Percentiles rank a stretch among this genome's conserved stretches.
phyloP scores from a whole-genome alignment of 2,113 vertebrate genomes.

The Leucoraja erinaceus region DNA sequence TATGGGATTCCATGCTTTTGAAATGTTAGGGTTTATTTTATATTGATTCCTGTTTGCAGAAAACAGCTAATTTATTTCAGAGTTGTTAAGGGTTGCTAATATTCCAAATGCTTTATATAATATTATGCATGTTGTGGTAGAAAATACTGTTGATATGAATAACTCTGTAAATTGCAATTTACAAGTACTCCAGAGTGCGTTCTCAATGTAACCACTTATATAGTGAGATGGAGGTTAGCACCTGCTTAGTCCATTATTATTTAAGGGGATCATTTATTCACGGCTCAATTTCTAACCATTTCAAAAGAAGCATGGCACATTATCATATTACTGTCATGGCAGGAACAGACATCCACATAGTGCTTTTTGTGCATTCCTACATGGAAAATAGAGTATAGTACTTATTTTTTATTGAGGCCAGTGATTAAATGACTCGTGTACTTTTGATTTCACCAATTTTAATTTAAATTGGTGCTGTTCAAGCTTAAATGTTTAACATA shows the following conservation, averaged over 20 bases:
- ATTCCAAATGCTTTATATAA: neutral
- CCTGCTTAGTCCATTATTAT: neutral
- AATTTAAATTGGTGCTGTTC: neutral
- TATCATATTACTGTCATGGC: neutral
- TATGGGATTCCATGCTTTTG: neutral
- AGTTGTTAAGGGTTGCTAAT: neutral
- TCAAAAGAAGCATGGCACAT: neutral
- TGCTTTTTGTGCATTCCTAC: neutral
- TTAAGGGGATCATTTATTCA: neutral
- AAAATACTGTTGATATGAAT: neutral
- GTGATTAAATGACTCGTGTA: neutral
- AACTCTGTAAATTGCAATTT: neutral
- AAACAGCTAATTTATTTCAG: neutral
- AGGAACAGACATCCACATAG: neutral
- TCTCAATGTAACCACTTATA: neutral
- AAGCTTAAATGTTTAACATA: neutral
- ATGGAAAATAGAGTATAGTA: neutral
- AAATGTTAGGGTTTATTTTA: neutral
- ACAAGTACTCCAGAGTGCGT: constrained; percentile 7
- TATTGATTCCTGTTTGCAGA: neutral
- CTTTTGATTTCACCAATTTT: neutral
- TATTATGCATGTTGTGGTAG: neutral
- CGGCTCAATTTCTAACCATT: neutral
- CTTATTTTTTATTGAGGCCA: neutral
- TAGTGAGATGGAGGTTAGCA: neutral